These are phyloP conservation scores for Cydia fagiglandana DNA, from an alignment of 1,140 invertebrate genomes.

Conservation along the genomic window DNA sequence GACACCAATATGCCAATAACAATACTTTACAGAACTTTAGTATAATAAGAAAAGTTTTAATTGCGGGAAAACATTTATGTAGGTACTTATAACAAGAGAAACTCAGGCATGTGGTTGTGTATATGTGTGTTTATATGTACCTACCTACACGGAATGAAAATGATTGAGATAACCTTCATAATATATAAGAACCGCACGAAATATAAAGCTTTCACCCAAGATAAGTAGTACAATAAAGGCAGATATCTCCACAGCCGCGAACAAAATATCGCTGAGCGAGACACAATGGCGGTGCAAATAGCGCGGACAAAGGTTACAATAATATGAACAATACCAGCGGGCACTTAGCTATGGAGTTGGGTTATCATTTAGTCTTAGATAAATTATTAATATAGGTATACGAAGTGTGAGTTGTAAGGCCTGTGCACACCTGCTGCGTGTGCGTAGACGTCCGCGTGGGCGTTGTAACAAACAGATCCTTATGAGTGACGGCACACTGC, in stretches of 20 bases:
- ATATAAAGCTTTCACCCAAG: slow-evolving; percentile 13
- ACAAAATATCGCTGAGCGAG: slow-evolving; percentile 10
- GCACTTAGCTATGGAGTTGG: not conserved
- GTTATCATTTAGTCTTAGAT: not conserved
- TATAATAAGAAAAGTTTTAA: no score
- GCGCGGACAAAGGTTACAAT: slow-evolving; percentile 4
- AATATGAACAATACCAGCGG: slow-evolving; percentile 5
- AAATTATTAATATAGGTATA: no score
- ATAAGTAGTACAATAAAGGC: slow-evolving; percentile 4
- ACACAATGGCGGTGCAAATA: slow-evolving; percentile 11
- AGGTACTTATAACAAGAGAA: not conserved
- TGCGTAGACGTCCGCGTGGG: no score
- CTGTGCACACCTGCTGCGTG: no score
- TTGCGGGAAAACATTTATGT: no score
- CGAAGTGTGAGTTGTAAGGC: no score
- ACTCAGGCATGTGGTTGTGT: not conserved
- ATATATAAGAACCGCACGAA: not conserved
- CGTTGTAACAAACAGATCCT: no score
- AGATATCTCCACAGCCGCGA: not conserved
- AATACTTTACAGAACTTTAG: no score
- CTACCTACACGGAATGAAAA: not conserved
- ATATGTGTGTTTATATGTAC: not conserved
- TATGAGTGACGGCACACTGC: no score
- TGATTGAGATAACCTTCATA: slow-evolving; percentile 6
- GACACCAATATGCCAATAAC: no score